These are phyloP conservation scores for Penelope pileata DNA, from an alignment of 2,113 vertebrate genomes.

Conservation along the genomic window DNA sequence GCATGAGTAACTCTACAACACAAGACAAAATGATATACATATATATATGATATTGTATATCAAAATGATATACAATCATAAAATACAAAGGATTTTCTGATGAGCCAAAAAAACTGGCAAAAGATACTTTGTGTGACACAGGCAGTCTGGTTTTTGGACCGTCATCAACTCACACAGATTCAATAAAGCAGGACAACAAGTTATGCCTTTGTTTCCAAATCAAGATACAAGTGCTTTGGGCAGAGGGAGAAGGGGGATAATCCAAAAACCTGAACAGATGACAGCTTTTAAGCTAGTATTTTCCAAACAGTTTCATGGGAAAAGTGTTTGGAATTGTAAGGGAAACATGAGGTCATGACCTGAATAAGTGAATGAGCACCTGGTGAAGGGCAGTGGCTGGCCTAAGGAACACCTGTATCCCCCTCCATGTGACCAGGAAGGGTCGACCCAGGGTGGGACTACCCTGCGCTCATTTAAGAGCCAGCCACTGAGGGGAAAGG, in stretches of 20 bases:
- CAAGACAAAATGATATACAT: accelerated
- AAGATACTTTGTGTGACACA: background rate
- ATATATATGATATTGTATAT: no score
- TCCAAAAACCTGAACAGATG: background rate
- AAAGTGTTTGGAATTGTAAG: background rate
- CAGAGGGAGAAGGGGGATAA: background rate
- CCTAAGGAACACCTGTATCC: no score
- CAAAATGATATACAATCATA: no score
- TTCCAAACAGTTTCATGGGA: no score
- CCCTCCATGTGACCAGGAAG: no score
- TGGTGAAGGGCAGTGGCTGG: no score
- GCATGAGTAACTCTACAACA: background rate
- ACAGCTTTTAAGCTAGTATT: background rate
- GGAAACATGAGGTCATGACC: no score
- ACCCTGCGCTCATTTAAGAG: no score
- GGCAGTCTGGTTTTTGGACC: background rate
- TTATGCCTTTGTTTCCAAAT: background rate
- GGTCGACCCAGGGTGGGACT: no score
- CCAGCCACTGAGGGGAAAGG: no score
- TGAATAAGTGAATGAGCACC: no score
- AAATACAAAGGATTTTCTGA: background rate
- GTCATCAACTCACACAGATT: background rate
- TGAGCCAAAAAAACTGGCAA: background rate
- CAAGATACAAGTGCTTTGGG: background rate
- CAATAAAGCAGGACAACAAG: background rate